Evolutionary conservation across 2,888 invertebrate genomes (phyloP).

Genomic region (Drosophila flavopinicola): DNA sequence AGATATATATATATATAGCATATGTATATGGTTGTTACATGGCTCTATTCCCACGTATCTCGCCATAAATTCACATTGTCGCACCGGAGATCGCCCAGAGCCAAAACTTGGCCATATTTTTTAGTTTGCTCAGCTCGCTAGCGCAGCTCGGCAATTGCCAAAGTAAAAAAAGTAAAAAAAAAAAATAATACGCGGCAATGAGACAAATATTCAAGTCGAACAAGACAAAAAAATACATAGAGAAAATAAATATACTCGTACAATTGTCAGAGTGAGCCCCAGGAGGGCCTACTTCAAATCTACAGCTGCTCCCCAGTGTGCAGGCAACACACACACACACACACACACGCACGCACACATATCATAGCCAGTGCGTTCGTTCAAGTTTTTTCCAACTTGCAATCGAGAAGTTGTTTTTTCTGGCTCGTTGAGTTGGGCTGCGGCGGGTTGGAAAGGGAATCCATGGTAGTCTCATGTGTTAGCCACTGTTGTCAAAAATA

Average conservation of each 20-base stretch:
- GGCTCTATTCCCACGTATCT: constrained; percentile 68
- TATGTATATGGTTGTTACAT: constrained; percentile 32
- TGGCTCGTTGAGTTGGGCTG: constrained; percentile 40
- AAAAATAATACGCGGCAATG: constrained; percentile 56
- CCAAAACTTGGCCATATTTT: constrained; percentile 77
- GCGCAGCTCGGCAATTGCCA: constrained; percentile 61
- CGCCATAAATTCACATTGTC: constrained; percentile 75
- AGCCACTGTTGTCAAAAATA: constrained; percentile 64
- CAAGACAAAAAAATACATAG: constrained; percentile 34
- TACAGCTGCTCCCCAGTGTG: constrained; percentile 67
- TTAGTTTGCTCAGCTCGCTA: constrained; percentile 66
- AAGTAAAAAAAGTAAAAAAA: constrained; percentile 47
- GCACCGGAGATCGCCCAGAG: constrained; percentile 69
- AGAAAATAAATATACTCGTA: constrained; percentile 53
- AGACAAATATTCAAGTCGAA: constrained; percentile 68
- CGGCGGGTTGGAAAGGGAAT: not conserved
- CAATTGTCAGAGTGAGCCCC: constrained; percentile 74
- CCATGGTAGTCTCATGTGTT: constrained; percentile 53
- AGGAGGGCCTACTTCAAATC: constrained; percentile 71
- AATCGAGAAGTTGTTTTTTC: constrained; percentile 60
- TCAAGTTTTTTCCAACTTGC: constrained; percentile 45
- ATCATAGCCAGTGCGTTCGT: constrained; percentile 23
- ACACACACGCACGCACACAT: constrained; percentile 5
- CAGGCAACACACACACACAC: constrained; percentile 37
- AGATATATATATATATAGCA: constrained; percentile 17